phyloP scores from a whole-genome alignment of 2,113 vertebrate genomes.

The Prinia subflava region DNA sequence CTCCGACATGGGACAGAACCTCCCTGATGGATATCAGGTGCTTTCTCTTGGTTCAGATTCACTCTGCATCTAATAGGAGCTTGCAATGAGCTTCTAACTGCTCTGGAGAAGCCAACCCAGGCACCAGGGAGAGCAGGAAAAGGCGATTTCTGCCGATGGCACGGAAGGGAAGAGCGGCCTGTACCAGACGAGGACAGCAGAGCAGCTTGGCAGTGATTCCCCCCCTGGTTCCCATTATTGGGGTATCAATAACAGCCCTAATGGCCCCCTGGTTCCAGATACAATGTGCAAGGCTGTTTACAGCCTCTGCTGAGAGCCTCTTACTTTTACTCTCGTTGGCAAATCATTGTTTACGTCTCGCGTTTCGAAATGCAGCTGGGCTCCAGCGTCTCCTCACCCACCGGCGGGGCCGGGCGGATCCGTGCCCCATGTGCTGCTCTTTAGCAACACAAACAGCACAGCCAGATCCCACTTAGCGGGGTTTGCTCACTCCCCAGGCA shows the following conservation, averaged over 20 bases:
- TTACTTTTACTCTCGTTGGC: constrained; percentile 38
- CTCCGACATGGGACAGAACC: background rate
- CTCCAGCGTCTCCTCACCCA: constrained; percentile 32
- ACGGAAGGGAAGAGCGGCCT: fast-evolving
- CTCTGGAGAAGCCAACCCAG: background rate
- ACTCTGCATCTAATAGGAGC: background rate
- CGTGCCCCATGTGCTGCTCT: constrained; percentile 45
- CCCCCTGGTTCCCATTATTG: background rate
- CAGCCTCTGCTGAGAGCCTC: constrained; percentile 5
- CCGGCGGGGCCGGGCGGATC: background rate
- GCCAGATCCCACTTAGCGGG: constrained; percentile 20
- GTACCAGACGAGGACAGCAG: background rate
- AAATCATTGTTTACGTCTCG: background rate
- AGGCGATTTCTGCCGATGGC: background rate
- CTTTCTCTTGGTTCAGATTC: background rate
- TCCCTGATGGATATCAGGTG: background rate
- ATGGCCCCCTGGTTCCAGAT: background rate
- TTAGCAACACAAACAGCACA: constrained; percentile 50
- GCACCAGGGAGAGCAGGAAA: background rate
- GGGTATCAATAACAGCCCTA: constrained; percentile 1
- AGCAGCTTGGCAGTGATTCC: background rate
- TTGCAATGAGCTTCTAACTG: background rate
- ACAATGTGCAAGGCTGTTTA: background rate
- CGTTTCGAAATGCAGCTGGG: constrained; percentile 34
- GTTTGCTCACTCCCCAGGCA: constrained; percentile 34